Evolutionary conservation across 2,888 invertebrate genomes (phyloP), one percentile per base, ranked within the genome.

Genomic region (Andrena marginata): DNA sequence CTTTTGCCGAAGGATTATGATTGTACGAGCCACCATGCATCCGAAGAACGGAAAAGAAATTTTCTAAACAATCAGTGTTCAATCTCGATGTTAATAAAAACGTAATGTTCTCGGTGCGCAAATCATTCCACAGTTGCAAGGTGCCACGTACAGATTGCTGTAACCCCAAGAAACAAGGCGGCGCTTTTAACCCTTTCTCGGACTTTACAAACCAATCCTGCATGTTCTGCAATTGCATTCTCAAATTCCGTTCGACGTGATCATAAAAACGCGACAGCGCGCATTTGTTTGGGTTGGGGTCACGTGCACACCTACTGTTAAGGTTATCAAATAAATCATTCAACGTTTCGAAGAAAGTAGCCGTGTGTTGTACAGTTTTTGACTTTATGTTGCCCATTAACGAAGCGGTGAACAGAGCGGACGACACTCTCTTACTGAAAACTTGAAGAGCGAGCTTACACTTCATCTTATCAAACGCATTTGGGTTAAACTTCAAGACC

Each of bases 271-370:
- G 33, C 33, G 33, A 33, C 33, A 33, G 7, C 33, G 33, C 33
- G 7, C 33, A 33, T 33, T 33, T 33, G 33, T 33, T 69, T 20
- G 33, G 33, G 16, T 69, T 69, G 16, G 33, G 26, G 16, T 69
- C 35, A 26, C 26, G 10, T 6, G n/a, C 31, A 51, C 33, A 29
- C 13, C n/a, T 42, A 16, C 29, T 70, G 8, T 69, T 69, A 29
- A 60, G 48, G 48, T 70, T 70, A 13, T 60, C 69, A 29, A 70
- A 48, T 3, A 70, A 29, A 60, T 59, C 42, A 29, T 70, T 29
- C 8, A 63, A 42, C 2, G 42, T 42, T 42, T 42, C 23, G 42
- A 63, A 63, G 42, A 62, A 62, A 7, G 7, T 63, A n/a, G 63
- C 63, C 8, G 63, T 13, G 31, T 35, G 4, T 42, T 35, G 63